Evolutionary conservation across 2,888 invertebrate genomes (phyloP).

Genomic region (Podabrus alpinus): DNA sequence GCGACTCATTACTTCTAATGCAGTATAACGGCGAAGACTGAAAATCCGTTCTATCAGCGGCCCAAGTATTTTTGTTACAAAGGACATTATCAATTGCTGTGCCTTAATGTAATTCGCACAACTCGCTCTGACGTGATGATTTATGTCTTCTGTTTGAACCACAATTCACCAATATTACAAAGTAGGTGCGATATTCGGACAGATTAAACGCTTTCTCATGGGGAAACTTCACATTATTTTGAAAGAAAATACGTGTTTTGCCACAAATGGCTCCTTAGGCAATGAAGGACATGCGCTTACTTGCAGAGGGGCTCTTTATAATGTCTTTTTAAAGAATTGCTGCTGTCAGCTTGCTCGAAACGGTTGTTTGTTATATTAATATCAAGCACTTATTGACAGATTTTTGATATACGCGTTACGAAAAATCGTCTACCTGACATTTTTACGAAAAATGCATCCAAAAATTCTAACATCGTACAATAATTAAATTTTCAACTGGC

Average conservation of each 20-base stretch:
- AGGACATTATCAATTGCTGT: conserved; percentile 40
- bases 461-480: neutral
- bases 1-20: conserved; percentile 17
- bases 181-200: conserved; percentile 33
- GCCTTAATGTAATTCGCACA: conserved; percentile 40
- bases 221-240: conserved; percentile 28
- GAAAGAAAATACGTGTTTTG: conserved; percentile 31
- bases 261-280: conserved; percentile 27
- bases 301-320: conserved; percentile 15
- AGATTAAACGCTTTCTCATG: conserved; percentile 36
- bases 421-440: neutral
- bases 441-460: neutral
- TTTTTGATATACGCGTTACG: neutral
- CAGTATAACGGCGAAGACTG: neutral
- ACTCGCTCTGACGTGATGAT: conserved; percentile 42
- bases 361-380: conserved; percentile 24
- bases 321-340: conserved; percentile 24
- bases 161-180: conserved; percentile 38
- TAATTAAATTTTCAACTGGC: neutral
- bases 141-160: conserved; percentile 41
- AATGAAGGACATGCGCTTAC: conserved; percentile 21
- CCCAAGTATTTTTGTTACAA: conserved; percentile 18
- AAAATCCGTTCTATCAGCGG: conserved; percentile 15
- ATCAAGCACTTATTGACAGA: conserved; percentile 14
- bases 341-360: conserved; percentile 21